A percentile compares a stretch with the other conserved stretches of the same genome.
Evolutionary conservation across 1,140 invertebrate genomes (phyloP).

Genomic region (Pissodes strobi): DNA sequence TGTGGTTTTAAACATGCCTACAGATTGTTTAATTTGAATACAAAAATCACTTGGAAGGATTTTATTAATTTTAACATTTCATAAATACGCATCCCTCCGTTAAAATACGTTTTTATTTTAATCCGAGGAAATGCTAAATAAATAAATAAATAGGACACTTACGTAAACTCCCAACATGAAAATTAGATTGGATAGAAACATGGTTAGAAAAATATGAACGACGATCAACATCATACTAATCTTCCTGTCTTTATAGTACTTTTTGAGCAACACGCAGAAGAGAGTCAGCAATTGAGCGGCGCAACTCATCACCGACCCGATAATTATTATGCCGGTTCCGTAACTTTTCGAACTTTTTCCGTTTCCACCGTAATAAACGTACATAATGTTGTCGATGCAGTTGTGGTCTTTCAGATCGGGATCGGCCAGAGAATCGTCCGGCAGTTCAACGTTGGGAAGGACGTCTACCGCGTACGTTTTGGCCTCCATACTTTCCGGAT

Average conservation of each 20-base stretch:
- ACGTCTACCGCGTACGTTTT: conserved; percentile 47
- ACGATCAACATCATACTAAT: conserved; percentile 50
- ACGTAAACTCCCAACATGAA: conserved; percentile 61
- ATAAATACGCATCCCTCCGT: too few relatives aligned
- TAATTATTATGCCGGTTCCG: conserved; percentile 54
- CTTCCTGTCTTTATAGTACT: conserved; percentile 46
- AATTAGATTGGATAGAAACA: conserved; percentile 55
- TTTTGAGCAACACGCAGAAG: conserved; percentile 51
- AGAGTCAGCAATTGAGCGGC: conserved; percentile 54
- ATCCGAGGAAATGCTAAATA: too few relatives aligned
- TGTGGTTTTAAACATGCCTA: too few relatives aligned
- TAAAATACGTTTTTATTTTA: too few relatives aligned
- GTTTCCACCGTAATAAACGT: conserved; percentile 61
- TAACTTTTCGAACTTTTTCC: conserved; percentile 50
- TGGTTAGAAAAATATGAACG: conserved; percentile 51
- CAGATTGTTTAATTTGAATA: too few relatives aligned
- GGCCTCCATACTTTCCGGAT: conserved; percentile 48
- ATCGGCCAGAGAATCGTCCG: conserved; percentile 53
- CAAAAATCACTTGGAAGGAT: too few relatives aligned
- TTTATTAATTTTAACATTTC: too few relatives aligned
- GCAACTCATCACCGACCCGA: conserved; percentile 53
- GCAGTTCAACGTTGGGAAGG: conserved; percentile 51
- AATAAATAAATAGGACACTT: too few relatives aligned
- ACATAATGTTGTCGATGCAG: conserved; percentile 63
- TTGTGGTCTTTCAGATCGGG: conserved; percentile 59